Conservation (phyloP, 2,113 vertebrate genomes). For the Pluvianellus socialis region DNA sequence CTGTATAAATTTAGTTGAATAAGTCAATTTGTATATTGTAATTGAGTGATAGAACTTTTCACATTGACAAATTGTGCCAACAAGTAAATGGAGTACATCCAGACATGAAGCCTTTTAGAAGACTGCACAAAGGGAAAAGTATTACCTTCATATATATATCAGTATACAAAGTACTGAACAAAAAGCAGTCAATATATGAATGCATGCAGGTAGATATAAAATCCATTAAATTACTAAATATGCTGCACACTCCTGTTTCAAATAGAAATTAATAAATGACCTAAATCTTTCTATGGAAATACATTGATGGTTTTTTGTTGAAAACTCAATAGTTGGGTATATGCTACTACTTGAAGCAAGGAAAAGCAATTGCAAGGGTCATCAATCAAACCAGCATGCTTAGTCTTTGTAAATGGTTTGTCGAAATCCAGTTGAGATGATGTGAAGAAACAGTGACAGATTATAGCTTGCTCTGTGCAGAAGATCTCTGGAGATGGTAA, state of each 20-base stretch:
- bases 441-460: neutral
- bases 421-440: neutral
- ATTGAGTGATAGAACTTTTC: neutral
- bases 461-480: neutral
- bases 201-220: neutral
- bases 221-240: slow-evolving; percentile 18
- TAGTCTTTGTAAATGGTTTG: neutral
- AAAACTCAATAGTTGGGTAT: neutral
- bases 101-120: neutral
- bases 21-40: neutral
- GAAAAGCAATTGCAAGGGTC: neutral
- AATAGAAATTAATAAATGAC: slow-evolving; percentile 15
- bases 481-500: neutral
- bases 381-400: neutral
- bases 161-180: neutral
- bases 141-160: neutral
- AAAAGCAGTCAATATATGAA: neutral
- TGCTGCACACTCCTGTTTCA: neutral
- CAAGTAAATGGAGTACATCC: neutral
- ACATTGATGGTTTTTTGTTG: neutral
- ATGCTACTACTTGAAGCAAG: neutral
- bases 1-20: neutral
- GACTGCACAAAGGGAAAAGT: neutral
- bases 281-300: neutral
- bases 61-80: neutral